These are phyloP conservation scores for Sinelater perroti DNA, from an alignment of 2,888 invertebrate genomes.

Conservation along the genomic window DNA sequence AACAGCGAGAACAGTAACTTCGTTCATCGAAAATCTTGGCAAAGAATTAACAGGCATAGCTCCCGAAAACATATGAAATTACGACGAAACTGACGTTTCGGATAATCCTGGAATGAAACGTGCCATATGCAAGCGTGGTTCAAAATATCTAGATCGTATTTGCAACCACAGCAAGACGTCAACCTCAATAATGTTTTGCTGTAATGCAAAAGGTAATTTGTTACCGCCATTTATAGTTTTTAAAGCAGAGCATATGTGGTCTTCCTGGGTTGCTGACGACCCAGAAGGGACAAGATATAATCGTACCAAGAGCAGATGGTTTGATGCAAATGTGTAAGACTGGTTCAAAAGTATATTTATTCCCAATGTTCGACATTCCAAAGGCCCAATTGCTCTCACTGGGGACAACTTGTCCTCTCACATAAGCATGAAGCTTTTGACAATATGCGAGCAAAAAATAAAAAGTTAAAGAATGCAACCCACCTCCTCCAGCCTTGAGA, in stretches of 20 bases:
- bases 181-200: neutral
- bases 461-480: conserved; percentile 42
- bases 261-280: neutral
- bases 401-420: conserved; percentile 19
- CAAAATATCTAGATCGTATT: conserved; percentile 47
- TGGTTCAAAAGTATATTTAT: conserved; percentile 12
- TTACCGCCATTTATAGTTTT: conserved; percentile 4
- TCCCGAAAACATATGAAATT: conserved; percentile 48
- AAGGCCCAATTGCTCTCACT: conserved; percentile 5
- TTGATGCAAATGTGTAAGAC: too few relatives aligned
- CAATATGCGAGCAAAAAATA: conserved; percentile 2
- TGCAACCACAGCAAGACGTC: conserved; percentile 19
- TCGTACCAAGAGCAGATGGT: too few relatives aligned
- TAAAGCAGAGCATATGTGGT: conserved; percentile 7
- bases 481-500: conserved; percentile 50
- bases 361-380: conserved; percentile 5
- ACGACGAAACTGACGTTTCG: conserved; percentile 52
- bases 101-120: conserved; percentile 50
- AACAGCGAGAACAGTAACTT: conserved; percentile 26
- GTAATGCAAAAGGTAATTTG: conserved; percentile 1
- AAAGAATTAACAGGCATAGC: conserved; percentile 31
- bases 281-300: neutral
- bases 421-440: neutral
- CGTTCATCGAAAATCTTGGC: conserved; percentile 34
- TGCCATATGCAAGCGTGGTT: conserved; percentile 30